These are phyloP conservation scores for Watsonalla binaria DNA, from an alignment of 2,888 invertebrate genomes.

Conservation along the genomic window DNA sequence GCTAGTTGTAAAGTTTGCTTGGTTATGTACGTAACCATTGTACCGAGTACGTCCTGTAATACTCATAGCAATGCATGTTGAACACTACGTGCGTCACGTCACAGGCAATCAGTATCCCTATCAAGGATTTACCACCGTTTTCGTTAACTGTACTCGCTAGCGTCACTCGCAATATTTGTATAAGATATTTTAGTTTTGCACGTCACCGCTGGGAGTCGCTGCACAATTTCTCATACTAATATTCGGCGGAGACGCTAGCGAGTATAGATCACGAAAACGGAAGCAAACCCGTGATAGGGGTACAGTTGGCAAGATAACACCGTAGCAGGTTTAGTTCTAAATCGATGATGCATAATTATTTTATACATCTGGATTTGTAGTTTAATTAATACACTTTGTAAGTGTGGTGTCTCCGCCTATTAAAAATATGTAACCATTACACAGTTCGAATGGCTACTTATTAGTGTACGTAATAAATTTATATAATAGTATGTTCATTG, in stretches of 20 bases:
- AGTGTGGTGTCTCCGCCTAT: constrained; percentile 78
- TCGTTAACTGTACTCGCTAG: too few relatives aligned
- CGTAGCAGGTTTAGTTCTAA: constrained; percentile 64
- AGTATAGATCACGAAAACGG: too few relatives aligned
- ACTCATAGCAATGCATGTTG: constrained; percentile 56
- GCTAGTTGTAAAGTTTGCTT: constrained; percentile 18
- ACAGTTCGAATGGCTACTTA: constrained; percentile 70
- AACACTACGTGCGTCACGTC: constrained; percentile 65
- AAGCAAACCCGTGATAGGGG: too few relatives aligned
- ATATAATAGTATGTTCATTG: constrained; percentile 61
- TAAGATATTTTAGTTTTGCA: too few relatives aligned
- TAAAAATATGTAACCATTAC: constrained; percentile 73
- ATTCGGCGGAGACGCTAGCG: too few relatives aligned
- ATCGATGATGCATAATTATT: constrained; percentile 70
- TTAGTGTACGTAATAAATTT: constrained; percentile 71
- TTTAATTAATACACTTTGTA: constrained; percentile 75
- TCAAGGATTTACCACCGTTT: too few relatives aligned
- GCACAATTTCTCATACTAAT: too few relatives aligned
- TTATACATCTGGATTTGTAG: constrained; percentile 75
- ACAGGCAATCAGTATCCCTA: constrained; percentile 55
- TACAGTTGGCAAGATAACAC: constrained; percentile 45
- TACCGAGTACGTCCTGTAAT: constrained; percentile 45
- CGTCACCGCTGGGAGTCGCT: too few relatives aligned
- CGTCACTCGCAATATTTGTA: too few relatives aligned
- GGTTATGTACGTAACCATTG: constrained; percentile 16